Base-by-base conservation (phyloP, 1,140 invertebrate species). In the Apocrypta bakeri region DNA sequence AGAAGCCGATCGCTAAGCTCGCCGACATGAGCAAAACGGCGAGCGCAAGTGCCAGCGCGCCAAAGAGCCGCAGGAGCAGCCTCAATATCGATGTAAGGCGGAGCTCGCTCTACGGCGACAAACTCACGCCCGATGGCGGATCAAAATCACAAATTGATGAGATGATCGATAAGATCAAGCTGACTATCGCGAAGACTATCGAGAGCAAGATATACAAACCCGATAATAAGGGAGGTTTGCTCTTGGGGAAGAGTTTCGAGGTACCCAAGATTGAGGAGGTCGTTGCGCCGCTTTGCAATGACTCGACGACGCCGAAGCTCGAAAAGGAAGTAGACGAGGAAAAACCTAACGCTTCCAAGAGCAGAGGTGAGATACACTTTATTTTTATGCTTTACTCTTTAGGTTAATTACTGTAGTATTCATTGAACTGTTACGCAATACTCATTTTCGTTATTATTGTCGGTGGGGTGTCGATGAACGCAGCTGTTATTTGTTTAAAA, bases 131-230 rank as follows among this genome's bases (percentile, higher is more conserved):
- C 12, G 80, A 82, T 2, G 88, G 90, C 2, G 86, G 87, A 0
- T 87, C 87, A 11, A 89, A 90, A 37, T 89, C 88, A 0, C 87
- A 90, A 7, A 90, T 92, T 40, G 91, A 92, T 84, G 88, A 90
- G 74, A 92, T 92, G 90, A 92, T 92, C 61, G 89, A 91, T 31
- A 87, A 87, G 33, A 92, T 92, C 9, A 92, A 92, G 77, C 37
- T 92, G 4, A 89, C 85, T 0, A 92, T 92, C 24, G 91, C 87
- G 0, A 92, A 92, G 77, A 87, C 89, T 0, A 92, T 92, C 4
- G 90, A 92, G 29, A 90, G 83, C 37, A 90, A 90, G 72, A 90
- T 91, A 7, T 86, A 87, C 0, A 84, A 88, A 1, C 90, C 90
- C 6, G 91, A 90, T 72, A 80, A 84, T 74, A 84, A 90, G 21